Base-by-base conservation (phyloP, 2,888 invertebrate species). In the Podotricha telesiphe region DNA sequence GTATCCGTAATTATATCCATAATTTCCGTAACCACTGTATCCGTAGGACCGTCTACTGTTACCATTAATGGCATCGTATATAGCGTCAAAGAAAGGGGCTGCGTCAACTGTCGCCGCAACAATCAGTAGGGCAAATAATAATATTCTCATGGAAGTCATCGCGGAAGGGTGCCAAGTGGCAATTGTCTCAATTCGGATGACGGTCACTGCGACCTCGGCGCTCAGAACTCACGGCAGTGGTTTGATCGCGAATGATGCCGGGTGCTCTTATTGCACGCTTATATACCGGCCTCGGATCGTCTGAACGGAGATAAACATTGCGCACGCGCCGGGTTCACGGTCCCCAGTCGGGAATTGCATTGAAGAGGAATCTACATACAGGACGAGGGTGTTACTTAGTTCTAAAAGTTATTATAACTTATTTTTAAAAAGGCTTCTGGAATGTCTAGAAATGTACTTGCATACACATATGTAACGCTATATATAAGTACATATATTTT, bases 241-340 rank as follows among this genome's bases (percentile, higher is more conserved):
- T 84, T 84, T 85, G 86, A 85, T 88, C 86, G 86, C 89, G 89
- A 93, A 90, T 92, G 92, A 84, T 90, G 88, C 83, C 89, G 87
- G 88, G 86, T 88, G 86, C 81, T 85, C 86, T 80, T 80, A 81
- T 79, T 82, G 82, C 77, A 80, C 81, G 82, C 82, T 91, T 93
- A 89, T 92, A 93, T 91, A 92, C 86, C 87, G 91, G 91, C 92
- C 92, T 93, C 92, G 92, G 84, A 84, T 87, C 89, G 88, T 90
- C 91, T 88, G 88, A 84, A 87, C 81, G 82, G 86, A 81, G 78
- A 85, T 83, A 84, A 84, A 86, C 84, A 82, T 79, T 81, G 82
- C 86, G 87, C 82, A 80, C 79, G 85, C 85, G 77, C 84, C 78
- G 87, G 87, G 92, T 92, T 93, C 92, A 93, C 86, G 92, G 92